A percentile compares a stretch with the other conserved stretches of the same genome.
Evolutionary conservation across 2,113 vertebrate genomes (phyloP).

Genomic region (Bujurquina vittata): DNA sequence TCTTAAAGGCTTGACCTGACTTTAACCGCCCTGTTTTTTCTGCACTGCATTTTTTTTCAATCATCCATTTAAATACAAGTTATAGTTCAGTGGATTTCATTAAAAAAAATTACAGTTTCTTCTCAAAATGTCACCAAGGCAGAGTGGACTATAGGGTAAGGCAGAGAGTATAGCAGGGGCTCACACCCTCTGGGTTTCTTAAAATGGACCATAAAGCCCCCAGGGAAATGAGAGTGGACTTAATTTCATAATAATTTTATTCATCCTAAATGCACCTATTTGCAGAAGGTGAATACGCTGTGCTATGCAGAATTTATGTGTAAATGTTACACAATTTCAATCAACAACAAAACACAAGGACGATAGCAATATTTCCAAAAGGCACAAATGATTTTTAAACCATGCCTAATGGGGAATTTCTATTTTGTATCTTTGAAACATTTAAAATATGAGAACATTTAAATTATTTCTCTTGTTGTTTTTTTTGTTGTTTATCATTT

Average conservation of each 20-base stretch:
- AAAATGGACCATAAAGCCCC: constrained; percentile 6
- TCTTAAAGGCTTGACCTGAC: not conserved
- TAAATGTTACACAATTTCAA: constrained; percentile 24
- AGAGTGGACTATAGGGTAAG: not conserved
- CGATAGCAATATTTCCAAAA: not conserved
- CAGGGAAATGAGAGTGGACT: constrained; percentile 28
- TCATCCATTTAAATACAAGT: constrained; percentile 29
- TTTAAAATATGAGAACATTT: not conserved
- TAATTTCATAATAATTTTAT: constrained; percentile 54
- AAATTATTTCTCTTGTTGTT: not conserved
- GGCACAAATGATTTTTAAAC: not conserved
- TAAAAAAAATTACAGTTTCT: constrained; percentile 13
- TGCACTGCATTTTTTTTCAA: not conserved
- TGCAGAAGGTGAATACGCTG: not conserved
- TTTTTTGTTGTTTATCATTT: not conserved
- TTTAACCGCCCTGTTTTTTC: constrained; percentile 12
- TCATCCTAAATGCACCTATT: constrained; percentile 18
- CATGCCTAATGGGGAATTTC: not conserved
- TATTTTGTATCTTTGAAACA: not conserved
- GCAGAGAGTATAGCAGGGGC: constrained; percentile 8
- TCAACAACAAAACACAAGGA: not conserved
- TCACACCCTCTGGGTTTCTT: constrained; percentile 18
- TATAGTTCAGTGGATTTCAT: constrained; percentile 16
- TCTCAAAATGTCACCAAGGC: constrained; percentile 41
- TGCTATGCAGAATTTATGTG: not conserved